phyloP scores from a whole-genome alignment of 2,797 vertebrate species.

The Cottoperca gobio region DNA sequence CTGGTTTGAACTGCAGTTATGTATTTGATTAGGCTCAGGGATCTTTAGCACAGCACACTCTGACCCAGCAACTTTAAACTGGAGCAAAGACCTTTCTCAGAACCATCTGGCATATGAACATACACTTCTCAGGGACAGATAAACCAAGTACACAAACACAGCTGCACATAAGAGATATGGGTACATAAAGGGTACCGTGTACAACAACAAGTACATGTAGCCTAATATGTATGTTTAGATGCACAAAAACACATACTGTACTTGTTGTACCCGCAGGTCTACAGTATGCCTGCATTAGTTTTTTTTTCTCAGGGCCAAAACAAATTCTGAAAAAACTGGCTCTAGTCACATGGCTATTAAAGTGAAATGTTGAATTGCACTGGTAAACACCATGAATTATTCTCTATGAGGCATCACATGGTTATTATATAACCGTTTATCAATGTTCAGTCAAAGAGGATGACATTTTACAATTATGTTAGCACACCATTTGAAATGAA shows the following conservation, averaged over 20 bases:
- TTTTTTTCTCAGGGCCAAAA: neutral
- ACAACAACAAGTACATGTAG: neutral
- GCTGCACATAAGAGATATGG: neutral
- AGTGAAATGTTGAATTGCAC: neutral
- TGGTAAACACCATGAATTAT: neutral
- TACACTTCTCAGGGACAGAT: neutral
- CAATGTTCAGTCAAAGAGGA: neutral
- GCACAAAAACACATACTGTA: neutral
- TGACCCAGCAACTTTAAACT: constrained; percentile 1
- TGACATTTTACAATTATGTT: neutral
- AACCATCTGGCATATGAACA: neutral
- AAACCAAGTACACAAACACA: neutral
- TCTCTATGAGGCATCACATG: neutral
- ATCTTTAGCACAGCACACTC: neutral
- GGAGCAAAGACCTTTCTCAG: neutral
- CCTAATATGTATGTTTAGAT: neutral
- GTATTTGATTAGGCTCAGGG: constrained; percentile 19
- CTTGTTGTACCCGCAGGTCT: neutral
- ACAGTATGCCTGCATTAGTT: neutral
- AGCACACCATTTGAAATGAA: neutral
- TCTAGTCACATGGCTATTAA: neutral
- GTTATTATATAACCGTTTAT: neutral
- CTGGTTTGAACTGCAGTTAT: constrained; percentile 13
- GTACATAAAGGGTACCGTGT: neutral
- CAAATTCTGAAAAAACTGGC: neutral